A percentile compares a stretch with the other conserved stretches of the same genome.
Evolutionary conservation across 2,113 vertebrate genomes (phyloP).

Genomic region (Cyanoramphus novaezelandiae): DNA sequence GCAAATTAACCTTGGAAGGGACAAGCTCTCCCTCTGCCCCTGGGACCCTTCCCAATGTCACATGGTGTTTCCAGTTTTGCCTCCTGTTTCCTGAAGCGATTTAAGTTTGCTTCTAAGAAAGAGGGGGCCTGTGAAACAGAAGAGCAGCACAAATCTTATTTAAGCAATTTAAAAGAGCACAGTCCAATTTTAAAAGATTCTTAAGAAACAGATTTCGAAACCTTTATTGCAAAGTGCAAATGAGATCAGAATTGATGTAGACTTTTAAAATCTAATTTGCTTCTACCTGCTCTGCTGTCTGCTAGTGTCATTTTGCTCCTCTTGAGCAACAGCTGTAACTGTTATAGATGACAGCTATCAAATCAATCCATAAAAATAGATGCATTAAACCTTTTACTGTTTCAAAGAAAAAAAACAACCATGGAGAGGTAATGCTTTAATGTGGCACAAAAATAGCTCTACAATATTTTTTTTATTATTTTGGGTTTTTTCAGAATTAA

Average conservation of each 20-base stretch:
- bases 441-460: background rate
- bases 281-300: background rate
- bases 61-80: background rate
- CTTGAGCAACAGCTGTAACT: background rate
- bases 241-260: background rate
- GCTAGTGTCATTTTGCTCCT: background rate
- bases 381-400: background rate
- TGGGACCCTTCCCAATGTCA: background rate
- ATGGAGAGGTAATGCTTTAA: background rate
- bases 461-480: background rate
- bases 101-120: constrained; percentile 7
- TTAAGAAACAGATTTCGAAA: background rate
- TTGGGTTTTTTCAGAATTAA: background rate
- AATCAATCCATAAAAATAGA: background rate
- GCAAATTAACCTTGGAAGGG: background rate
- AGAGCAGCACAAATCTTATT: background rate
- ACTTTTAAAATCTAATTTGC: background rate
- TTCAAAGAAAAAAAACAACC: background rate
- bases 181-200: background rate
- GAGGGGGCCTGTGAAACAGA: background rate
- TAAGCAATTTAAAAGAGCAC: background rate
- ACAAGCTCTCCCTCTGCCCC: background rate
- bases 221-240: background rate
- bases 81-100: constrained; percentile 13
- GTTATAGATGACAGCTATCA: background rate